phyloP scores from a whole-genome alignment of 2,888 invertebrate genomes.

The Hypena proboscidalis region DNA sequence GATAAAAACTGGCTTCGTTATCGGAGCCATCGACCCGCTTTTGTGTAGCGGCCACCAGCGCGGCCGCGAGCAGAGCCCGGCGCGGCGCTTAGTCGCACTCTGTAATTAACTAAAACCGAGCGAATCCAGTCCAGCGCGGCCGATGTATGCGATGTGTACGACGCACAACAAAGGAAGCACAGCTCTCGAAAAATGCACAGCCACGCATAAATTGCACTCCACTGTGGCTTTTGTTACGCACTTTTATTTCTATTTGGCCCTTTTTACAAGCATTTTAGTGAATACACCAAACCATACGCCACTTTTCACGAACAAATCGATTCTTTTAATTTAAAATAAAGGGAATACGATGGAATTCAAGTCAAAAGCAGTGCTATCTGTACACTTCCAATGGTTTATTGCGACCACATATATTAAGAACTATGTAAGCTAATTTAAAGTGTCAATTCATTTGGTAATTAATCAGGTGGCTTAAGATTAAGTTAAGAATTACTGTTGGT shows the following conservation, averaged over 20 bases:
- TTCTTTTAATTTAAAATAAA: not conserved
- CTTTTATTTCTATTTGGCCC: conserved; percentile 29
- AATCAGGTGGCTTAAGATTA: too few species aligned
- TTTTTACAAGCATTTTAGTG: conserved; percentile 22
- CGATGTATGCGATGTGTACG: conserved; percentile 52
- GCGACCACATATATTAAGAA: too few species aligned
- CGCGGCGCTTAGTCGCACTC: conserved; percentile 69
- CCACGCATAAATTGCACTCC: conserved; percentile 53
- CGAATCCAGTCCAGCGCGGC: conserved; percentile 52
- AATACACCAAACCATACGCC: not conserved
- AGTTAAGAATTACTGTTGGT: too few species aligned
- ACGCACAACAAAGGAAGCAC: conserved; percentile 64
- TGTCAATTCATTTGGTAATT: too few species aligned
- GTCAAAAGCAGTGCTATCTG: not conserved
- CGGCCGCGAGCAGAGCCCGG: conserved; percentile 56
- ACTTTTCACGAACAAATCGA: not conserved
- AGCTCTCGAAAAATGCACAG: conserved; percentile 63
- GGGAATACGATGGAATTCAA: not conserved
- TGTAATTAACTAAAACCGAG: conserved; percentile 81
- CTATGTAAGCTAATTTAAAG: too few species aligned
- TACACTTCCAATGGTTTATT: too few species aligned
- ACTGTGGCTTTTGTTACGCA: conserved; percentile 41
- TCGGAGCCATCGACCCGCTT: conserved; percentile 83
- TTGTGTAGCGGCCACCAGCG: conserved; percentile 79
- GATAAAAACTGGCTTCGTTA: conserved; percentile 81